Percentiles rank a stretch among this genome's conserved stretches.
These are phyloP conservation scores for Orussus abietinus DNA, from an alignment of 1,140 invertebrate species.

Conservation along the genomic window DNA sequence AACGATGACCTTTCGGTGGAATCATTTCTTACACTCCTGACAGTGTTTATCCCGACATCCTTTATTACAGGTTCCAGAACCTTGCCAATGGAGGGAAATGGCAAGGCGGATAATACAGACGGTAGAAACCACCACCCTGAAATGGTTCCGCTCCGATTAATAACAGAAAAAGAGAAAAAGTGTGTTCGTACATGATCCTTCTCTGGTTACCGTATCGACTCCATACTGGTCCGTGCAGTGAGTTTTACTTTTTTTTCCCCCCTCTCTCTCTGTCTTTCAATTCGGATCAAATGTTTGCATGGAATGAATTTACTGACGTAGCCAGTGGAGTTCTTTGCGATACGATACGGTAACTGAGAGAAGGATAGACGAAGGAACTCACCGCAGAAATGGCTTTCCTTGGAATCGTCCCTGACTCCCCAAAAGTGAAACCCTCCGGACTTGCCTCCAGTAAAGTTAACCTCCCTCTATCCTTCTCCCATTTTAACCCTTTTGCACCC, in stretches of 20 bases:
- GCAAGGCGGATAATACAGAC: conserved; percentile 13
- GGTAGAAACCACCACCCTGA: conserved; percentile 35
- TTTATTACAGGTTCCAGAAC: too few relatives aligned
- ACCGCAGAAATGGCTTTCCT: conserved; percentile 37
- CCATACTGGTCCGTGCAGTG: conserved; percentile 19
- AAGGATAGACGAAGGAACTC: conserved; percentile 54
- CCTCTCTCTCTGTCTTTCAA: too few relatives aligned
- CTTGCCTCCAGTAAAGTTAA: conserved; percentile 33
- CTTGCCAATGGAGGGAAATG: conserved; percentile 6
- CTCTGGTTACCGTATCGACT: conserved; percentile 22
- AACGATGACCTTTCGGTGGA: too few relatives aligned
- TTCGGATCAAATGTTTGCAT: too few relatives aligned
- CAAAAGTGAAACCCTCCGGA: conserved; percentile 32
- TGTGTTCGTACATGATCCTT: conserved; percentile 17
- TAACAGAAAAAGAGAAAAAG: background rate
- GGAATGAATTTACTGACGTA: too few relatives aligned
- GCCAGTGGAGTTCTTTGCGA: too few relatives aligned
- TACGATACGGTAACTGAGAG: conserved; percentile 42
- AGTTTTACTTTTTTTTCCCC: too few relatives aligned
- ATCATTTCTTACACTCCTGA: too few relatives aligned
- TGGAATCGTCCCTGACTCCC: conserved; percentile 31
- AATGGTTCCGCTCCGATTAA: too few relatives aligned
- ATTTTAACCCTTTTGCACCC: too few relatives aligned
- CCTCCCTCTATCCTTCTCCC: conserved; percentile 52
- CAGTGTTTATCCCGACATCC: too few relatives aligned